Base-by-base conservation (phyloP, 2,113 vertebrate genomes). In the Machaerirhynchus nigripectus region DNA sequence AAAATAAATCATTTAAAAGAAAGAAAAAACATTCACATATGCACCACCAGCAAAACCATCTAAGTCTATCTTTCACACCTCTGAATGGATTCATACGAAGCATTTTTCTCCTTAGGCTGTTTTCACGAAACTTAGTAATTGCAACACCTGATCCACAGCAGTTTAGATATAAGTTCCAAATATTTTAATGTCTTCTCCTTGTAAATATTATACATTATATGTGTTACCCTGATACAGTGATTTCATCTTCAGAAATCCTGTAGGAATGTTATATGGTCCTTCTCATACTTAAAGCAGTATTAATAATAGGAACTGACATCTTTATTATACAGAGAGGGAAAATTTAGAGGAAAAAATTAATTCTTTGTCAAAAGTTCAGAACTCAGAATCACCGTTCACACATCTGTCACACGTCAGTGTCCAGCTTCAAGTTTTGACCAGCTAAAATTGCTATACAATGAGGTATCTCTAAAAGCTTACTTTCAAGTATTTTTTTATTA, bases 1-100 rank as follows among this genome's bases (percentile, higher is more conserved):
- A 94, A 87, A 80, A 92, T n/a, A 73, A 84, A 65, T 75, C 1
- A 73, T 89, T 94, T 95, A 81, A 89, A 89, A 69, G 64, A 81
- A 70, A 73, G 24, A 79, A 35, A 26, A 84, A 93, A 53, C 9
- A 65, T 79, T 89, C 89, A 56, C 11, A 37, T 35, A 33, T 9
- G 13, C 42, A 63, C 42, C 28, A 16, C 20, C 70, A 83, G 20
- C 42, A 75, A 84, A 95, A 74, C 0, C 15, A 44, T 21, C n/a
- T 21, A 46, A 46, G 46, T 46, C 52, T 46, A 19, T 65, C 31
- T 82, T 88, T 89, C 68, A 84, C n/a, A 78, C 24, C 10, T 84
- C 56, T 81, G 67, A 95, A 87, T 67, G 19, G 90, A 88, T 56
- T 77, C 3, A 67, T 71, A 61, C 8, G 70, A 93, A 70, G 1